Evolutionary conservation across 2,113 vertebrate species (phyloP).

Genomic region (Pyrgilauda ruficollis): DNA sequence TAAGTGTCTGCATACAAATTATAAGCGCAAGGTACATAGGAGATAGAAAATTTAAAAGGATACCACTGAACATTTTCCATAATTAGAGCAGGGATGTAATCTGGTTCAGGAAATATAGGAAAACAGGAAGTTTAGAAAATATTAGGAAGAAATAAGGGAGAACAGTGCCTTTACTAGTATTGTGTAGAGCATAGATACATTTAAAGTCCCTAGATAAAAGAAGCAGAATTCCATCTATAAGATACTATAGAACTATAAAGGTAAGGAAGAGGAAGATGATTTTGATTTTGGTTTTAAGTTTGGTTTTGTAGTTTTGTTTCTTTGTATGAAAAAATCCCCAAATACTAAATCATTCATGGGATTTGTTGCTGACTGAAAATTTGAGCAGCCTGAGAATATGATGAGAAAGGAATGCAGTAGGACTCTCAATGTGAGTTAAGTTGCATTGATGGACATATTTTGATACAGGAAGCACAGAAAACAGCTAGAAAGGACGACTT

Average conservation of each 20-base stretch:
- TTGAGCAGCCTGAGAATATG: neutral
- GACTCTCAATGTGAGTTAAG: neutral
- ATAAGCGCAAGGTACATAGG: neutral
- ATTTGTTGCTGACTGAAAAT: neutral
- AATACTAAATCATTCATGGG: neutral
- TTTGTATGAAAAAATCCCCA: rapidly evolving
- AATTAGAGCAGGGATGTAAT: neutral
- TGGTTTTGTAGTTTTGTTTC: neutral
- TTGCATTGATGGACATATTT: neutral
- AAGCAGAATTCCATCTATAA: neutral
- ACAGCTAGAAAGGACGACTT: neutral
- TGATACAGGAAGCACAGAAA: neutral
- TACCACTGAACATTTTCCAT: neutral
- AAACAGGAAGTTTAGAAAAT: neutral
- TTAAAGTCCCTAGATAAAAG: neutral
- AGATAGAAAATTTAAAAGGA: neutral
- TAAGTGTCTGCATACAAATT: neutral
- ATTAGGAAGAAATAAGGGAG: neutral
- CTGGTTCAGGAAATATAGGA: neutral
- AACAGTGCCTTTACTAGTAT: neutral
- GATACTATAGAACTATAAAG: neutral
- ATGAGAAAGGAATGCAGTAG: neutral
- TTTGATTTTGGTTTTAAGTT: neutral
- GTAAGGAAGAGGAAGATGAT: neutral
- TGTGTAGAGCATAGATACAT: neutral